Percentiles rank a stretch among this genome's conserved stretches.
Conservation (phyloP, 37 sponge, comb jelly and placozoan genomes). For the Halisarca cf. caerulea region DNA sequence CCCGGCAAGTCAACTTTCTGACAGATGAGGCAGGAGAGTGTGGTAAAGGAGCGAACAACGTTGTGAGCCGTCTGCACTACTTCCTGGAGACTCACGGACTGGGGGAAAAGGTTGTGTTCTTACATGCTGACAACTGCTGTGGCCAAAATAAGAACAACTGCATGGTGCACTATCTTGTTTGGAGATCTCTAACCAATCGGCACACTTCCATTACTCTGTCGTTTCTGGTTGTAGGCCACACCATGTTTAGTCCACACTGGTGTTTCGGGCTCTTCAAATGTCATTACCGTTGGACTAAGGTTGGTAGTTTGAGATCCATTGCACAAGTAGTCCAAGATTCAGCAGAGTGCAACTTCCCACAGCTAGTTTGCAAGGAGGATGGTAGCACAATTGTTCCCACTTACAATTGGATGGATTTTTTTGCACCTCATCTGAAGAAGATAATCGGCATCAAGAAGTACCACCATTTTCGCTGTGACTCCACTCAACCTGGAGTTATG, state of each 20-base stretch:
- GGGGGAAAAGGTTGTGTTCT: slow-evolving; percentile 16
- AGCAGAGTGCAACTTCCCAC: neutral
- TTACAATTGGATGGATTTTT: slow-evolving; percentile 4
- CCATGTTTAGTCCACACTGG: slow-evolving; percentile 24
- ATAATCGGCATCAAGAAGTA: neutral
- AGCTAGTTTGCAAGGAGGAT: neutral
- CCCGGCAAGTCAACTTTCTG: slow-evolving; percentile 41
- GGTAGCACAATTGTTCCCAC: neutral
- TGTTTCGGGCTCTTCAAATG: slow-evolving; percentile 30
- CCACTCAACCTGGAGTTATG: slow-evolving; percentile 4
- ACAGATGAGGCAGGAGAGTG: slow-evolving; percentile 8
- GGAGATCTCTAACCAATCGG: slow-evolving; percentile 24
- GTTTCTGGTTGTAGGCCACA: slow-evolving; percentile 45
- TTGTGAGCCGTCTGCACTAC: slow-evolving; percentile 33
- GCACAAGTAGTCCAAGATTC: neutral
- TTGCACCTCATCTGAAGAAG: neutral
- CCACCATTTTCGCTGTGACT: slow-evolving; percentile 31
- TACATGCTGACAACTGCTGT: slow-evolving; percentile 40
- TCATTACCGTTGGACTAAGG: slow-evolving; percentile 21
- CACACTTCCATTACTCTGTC: slow-evolving; percentile 23
- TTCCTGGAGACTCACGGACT: slow-evolving; percentile 31
- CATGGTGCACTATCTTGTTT: slow-evolving; percentile 41
- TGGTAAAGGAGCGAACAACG: slow-evolving; percentile 33
- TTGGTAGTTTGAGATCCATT: neutral
- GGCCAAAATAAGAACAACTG: slow-evolving; percentile 58